phyloP scores from a whole-genome alignment of 1,140 invertebrate species.

The Glossosoma conforme region DNA sequence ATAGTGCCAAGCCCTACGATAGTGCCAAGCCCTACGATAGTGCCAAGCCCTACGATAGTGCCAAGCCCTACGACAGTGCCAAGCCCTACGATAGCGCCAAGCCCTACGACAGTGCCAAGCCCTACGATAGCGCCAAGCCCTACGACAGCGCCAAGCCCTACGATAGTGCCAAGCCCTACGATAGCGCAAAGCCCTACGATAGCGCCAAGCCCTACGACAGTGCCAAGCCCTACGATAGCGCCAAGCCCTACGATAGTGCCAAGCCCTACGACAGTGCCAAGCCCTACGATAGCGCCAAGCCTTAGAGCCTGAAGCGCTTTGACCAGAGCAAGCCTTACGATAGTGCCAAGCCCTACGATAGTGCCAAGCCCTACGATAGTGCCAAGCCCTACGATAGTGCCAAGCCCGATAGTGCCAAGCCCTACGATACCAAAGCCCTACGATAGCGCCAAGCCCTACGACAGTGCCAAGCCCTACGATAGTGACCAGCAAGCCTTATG shows the following conservation, averaged over 20 bases:
- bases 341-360: conserved; percentile 7
- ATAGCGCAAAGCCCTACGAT: conserved; percentile 2
- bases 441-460: conserved; percentile 6
- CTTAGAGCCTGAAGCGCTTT: too few relatives aligned
- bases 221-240: conserved; percentile 9
- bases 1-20: too few relatives aligned
- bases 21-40: too few relatives aligned
- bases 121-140: conserved; percentile 10
- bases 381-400: conserved; percentile 4
- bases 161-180: conserved; percentile 7
- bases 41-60: conserved; percentile 5
- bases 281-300: conserved; percentile 12
- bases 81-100: conserved; percentile 10
- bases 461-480: conserved; percentile 11
- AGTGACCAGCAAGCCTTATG: too few relatives aligned
- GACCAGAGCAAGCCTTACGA: conserved; percentile 11
- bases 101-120: conserved; percentile 11
- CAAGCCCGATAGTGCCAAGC: too few relatives aligned
- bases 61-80: conserved; percentile 7
- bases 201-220: conserved; percentile 4
- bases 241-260: conserved; percentile 5
- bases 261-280: conserved; percentile 10
- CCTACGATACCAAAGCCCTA: too few relatives aligned
- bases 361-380: conserved; percentile 9
- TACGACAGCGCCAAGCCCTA: conserved; percentile 9